Base-by-base conservation (phyloP, 2,888 invertebrate genomes). In the Sabatieria punctata region DNA sequence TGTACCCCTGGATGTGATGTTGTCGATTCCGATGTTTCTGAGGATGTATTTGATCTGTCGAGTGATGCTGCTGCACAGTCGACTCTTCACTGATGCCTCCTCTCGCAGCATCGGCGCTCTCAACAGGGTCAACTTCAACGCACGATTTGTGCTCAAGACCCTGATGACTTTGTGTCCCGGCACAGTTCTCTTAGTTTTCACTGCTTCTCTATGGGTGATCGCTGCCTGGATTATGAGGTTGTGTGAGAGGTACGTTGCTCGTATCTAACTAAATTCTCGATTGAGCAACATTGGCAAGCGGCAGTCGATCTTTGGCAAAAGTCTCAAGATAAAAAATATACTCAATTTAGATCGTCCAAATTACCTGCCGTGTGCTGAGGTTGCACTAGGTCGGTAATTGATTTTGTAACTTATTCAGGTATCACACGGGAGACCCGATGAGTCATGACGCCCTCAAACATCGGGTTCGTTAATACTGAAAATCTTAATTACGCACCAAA, bases 131-230 rank as follows among this genome's bases (percentile, higher is more conserved):
- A 91, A 93, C 75, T 95, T 95, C 78, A 73, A 73, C 56, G 91
- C 93, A 69, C 80, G 73, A 51, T 91, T 85, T 73, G 88, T 91
- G 64, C 76, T 91, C 66, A 91, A 91, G 74, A 97, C 95, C 52
- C 76, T 99, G 60, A 99, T 99, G 97, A 97, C 97, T 68, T 93
- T 99, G 70, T 97, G 95, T 71, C 97, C 97, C 46, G 73, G 93
- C 80, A 71, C 93, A 80, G 91, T 97, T 60, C 77, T 97, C 61
- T 76, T 95, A 65, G 91, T 93, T 58, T 93, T 97, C 76, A 97
- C 97, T 85, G 88, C 95, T 55, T 91, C 93, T 8, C 74, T 97
- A 53, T 99, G 97, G 97, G 88, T 99, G 69, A 91, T 97, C 63
- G 95, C 95, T 56, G 91, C 89, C 65, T 97, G 97, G 97, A 89